Evolutionary conservation across 2,797 vertebrate genomes (phyloP).

Genomic region (Rhinatrema bivittatum): DNA sequence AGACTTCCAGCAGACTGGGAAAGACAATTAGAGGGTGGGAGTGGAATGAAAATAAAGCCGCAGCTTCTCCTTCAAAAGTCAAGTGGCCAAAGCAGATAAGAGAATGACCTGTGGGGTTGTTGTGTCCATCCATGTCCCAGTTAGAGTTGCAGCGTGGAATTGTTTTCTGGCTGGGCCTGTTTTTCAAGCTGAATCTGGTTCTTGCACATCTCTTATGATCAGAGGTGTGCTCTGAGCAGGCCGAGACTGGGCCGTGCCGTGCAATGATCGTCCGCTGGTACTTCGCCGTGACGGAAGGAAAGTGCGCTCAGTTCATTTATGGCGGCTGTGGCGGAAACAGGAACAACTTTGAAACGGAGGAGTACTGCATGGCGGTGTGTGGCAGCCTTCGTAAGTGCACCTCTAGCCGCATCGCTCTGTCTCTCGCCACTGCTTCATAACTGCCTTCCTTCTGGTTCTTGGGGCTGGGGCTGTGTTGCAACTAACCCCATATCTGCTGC

Average conservation of each 20-base stretch:
- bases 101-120: no score
- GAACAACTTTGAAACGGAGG: constrained; percentile 98
- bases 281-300: constrained; percentile 86
- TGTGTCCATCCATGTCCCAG: no score
- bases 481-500: constrained; percentile 45
- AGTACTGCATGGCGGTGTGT: constrained; percentile 97
- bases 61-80: no score
- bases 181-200: constrained; percentile 62
- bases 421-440: constrained; percentile 28
- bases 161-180: no score
- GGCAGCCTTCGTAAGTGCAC: constrained; percentile 91
- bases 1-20: no score
- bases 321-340: constrained; percentile 96
- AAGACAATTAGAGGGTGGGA: no score
- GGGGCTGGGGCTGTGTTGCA: constrained; percentile 34
- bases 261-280: constrained; percentile 95
- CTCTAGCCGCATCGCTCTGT: constrained; percentile 30
- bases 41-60: no score
- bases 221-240: constrained; percentile 95
- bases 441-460: constrained; percentile 17
- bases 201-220: constrained; percentile 67
- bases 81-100: no score
- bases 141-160: no score
- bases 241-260: constrained; percentile 89
- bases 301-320: constrained; percentile 93